Evolutionary conservation across 2,797 vertebrate genomes (phyloP), one percentile per base, ranked within the genome.

Genomic region (Tragopan temminckii): DNA sequence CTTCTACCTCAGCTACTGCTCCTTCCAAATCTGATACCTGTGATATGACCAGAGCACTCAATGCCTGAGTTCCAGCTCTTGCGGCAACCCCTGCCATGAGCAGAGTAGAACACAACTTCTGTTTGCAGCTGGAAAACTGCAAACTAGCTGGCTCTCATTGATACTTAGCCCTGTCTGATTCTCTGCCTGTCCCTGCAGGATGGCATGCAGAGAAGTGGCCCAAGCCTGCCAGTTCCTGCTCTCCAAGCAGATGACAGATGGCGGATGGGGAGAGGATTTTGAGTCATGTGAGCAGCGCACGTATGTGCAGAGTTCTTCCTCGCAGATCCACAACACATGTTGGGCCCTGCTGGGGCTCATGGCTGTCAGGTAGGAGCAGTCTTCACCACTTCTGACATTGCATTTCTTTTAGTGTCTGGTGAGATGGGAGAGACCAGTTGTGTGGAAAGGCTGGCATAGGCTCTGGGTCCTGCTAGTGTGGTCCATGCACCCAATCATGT

Each of bases 201-300:
- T 52, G 13, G 98, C 90, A 11, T 98, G 98, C 81, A 80, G 2
- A 9, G 99, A 99, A 95, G 98, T 99, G 81, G 95, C 97, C 92
- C 97, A 19, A 59, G 99, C 99, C 45, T 99, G 99, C 80, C 96
- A 95, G 74, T 99, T 99, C 97, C 98, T 99, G 91, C 82, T 99
- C 80, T 98, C 98, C 83, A 97, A 82, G 59, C 99, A 99, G 97
- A 99, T 99, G 99, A 92, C 91, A 23, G 99, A 99, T 4, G 99
- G 99, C 0, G 99, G 99, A 15, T 99, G 99, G 99, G 99, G 99
- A 31, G 99, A 99, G 93, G 98, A 99, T 96, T 99, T 99, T 3
- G 98, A 99, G 97, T 99, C 99, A 0, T 99, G 99, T 0, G 98
- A 99, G 96, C 98, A 98, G 95, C 97, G 98, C 21, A 48, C 33